Percentiles rank a stretch among this genome's conserved stretches.
Conservation (phyloP, 2,797 vertebrate genomes). For the Aotus griseimembra region DNA sequence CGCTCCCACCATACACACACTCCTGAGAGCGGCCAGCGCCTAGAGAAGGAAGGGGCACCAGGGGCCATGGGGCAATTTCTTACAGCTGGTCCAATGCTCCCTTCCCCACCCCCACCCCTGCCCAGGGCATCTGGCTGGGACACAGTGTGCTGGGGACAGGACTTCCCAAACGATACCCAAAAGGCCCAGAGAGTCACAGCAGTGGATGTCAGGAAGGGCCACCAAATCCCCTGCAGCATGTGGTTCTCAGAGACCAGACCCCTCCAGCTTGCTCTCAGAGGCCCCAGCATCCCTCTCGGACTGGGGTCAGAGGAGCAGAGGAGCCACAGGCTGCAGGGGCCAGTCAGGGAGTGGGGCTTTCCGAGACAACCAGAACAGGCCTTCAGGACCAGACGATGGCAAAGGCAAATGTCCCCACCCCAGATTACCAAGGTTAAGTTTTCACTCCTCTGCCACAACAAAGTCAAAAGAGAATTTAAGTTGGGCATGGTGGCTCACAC, state of each 20-base stretch:
- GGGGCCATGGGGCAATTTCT: neutral
- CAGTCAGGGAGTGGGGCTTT: neutral
- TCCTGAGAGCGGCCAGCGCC: neutral
- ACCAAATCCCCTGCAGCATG: neutral
- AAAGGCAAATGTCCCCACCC: neutral
- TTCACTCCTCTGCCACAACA: neutral
- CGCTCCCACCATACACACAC: rapidly evolving
- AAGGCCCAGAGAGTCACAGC: neutral
- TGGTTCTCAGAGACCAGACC: neutral
- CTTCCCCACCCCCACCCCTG: neutral
- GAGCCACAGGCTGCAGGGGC: neutral
- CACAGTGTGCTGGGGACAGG: neutral
- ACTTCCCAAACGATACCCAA: neutral
- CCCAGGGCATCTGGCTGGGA: neutral
- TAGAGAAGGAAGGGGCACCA: neutral
- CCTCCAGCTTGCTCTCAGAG: neutral
- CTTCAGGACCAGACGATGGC: rapidly evolving
- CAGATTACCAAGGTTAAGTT: neutral
- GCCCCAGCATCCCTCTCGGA: neutral
- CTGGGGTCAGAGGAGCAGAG: neutral
- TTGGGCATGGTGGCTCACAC: too few relatives aligned
- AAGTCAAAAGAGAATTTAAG: neutral
- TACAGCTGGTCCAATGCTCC: neutral
- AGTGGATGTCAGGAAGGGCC: neutral
- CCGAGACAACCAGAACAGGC: neutral